Evolutionary conservation across 2,797 vertebrate species (phyloP), one percentile per base, ranked within the genome.

Genomic region (Syndactyla subalaris): DNA sequence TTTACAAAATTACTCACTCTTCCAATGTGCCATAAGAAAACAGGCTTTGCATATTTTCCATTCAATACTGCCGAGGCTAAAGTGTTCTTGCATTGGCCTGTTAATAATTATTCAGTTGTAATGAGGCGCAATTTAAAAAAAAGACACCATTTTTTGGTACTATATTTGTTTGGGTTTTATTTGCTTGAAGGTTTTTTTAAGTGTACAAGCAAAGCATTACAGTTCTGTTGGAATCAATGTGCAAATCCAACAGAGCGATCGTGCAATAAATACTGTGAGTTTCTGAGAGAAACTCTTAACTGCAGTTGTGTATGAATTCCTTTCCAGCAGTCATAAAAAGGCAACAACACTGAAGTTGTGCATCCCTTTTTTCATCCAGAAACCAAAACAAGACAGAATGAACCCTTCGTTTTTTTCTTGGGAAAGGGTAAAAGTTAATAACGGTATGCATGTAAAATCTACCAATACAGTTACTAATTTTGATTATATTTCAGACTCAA

Each of bases 21-120:
- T 97, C 89, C 92, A 78, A 79, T 45, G 97, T 98, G 97, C 97
- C 97, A 97, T 98, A 96, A 91, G 74, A 72, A 92, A 94, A 84
- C 62, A 51, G 88, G 92, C 93, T 96, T 93, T 95, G 92, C 73
- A 20, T 83, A 80, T 32, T 30, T 89, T 95, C 84, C 80, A 22
- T 73, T 91, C 80, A 66, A 0, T 63, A 87, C 85, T 93, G 92
- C 73, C 2, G 9, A 95, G 92, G 77, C 54, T 70, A 8, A 93
- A 79, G 59, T 76, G 79, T 92, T 92, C 88, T 65, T 88, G 85
- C 59, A 48, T 83, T 95, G 90, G 78, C 92, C 92, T 92, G 70
- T 89, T 94, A 49, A 41, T 92, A 78, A 54, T 86, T 84, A 36
- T 79, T 83, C 65, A 66, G 71, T 85, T 96, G 58, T 92, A 85